These are phyloP conservation scores for Strigamia maritima DNA, from an alignment of 2,888 invertebrate genomes.

Conservation along the genomic window DNA sequence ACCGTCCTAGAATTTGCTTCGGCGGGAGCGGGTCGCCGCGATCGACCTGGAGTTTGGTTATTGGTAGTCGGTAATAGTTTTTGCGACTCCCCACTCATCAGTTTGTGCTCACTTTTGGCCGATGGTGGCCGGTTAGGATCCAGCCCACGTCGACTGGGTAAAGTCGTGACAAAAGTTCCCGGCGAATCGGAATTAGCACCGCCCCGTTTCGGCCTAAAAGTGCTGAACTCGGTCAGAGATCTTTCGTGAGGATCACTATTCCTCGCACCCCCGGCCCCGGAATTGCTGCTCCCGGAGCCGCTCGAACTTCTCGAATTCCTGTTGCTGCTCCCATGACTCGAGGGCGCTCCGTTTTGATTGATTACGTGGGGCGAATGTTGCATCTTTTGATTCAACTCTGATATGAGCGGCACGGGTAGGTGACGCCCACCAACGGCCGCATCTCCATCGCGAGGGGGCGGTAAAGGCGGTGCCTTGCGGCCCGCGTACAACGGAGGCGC, in stretches of 20 bases:
- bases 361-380: constrained; percentile 16
- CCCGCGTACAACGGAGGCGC: constrained; percentile 31
- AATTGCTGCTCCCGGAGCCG: neutral
- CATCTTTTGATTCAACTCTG: constrained; percentile 39
- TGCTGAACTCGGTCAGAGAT: constrained; percentile 41
- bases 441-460: constrained; percentile 14
- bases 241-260: constrained; percentile 42
- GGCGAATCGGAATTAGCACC: neutral
- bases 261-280: constrained; percentile 25
- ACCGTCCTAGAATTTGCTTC: constrained; percentile 35
- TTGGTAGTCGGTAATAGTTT: constrained; percentile 15
- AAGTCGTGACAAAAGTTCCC: neutral
- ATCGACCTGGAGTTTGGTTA: neutral
- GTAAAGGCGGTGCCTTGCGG: constrained; percentile 34
- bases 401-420: constrained; percentile 37
- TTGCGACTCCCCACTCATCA: neutral
- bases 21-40: constrained; percentile 25
- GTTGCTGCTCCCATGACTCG: constrained; percentile 36
- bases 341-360: constrained; percentile 34
- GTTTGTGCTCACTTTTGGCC: constrained; percentile 25
- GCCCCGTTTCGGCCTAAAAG: constrained; percentile 41
- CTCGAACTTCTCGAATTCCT: constrained; percentile 35
- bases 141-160: neutral
- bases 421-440: neutral
- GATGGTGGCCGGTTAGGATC: neutral